A percentile compares a stretch with the other conserved stretches of the same genome.
phyloP scores from a whole-genome alignment of 2,797 vertebrate species.

The Tenualosa thibaudeaui region DNA sequence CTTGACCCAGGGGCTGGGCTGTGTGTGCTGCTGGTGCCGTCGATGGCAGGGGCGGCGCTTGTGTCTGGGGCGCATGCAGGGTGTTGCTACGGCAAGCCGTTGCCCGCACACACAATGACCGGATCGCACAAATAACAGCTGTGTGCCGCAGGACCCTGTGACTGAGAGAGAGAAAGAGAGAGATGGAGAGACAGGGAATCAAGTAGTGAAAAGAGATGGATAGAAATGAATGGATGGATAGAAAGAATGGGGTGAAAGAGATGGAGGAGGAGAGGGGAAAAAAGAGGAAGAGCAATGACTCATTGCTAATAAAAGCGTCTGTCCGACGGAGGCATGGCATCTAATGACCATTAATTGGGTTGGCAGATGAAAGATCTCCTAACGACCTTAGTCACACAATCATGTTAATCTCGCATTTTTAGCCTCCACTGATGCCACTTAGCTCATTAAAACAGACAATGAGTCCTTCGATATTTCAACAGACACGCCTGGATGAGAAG shows the following conservation, averaged over 20 bases:
- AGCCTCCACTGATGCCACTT: background rate
- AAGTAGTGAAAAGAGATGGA: background rate
- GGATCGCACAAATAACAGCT: slow-evolving; percentile 93
- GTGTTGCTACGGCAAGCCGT: slow-evolving; percentile 87
- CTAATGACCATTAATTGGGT: background rate
- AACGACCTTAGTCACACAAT: background rate
- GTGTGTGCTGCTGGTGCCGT: background rate
- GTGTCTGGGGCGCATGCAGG: slow-evolving; percentile 65
- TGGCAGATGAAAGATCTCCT: background rate
- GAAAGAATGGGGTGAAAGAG: background rate
- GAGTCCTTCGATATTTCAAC: no score
- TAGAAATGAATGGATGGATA: background rate
- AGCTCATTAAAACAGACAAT: background rate
- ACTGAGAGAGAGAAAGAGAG: slow-evolving; percentile 61
- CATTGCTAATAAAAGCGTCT: background rate
- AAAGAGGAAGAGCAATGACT: background rate
- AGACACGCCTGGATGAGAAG: no score
- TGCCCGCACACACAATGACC: slow-evolving; percentile 87
- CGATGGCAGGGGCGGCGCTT: background rate
- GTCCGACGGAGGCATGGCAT: background rate
- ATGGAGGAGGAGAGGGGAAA: background rate
- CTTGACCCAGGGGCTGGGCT: slow-evolving; percentile 47
- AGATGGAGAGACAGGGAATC: background rate
- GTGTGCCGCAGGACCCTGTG: slow-evolving; percentile 94
- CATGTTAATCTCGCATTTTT: background rate